Evolutionary conservation across 2,888 invertebrate species (phyloP), one percentile per base, ranked within the genome.

Genomic region (Molorchus minor): DNA sequence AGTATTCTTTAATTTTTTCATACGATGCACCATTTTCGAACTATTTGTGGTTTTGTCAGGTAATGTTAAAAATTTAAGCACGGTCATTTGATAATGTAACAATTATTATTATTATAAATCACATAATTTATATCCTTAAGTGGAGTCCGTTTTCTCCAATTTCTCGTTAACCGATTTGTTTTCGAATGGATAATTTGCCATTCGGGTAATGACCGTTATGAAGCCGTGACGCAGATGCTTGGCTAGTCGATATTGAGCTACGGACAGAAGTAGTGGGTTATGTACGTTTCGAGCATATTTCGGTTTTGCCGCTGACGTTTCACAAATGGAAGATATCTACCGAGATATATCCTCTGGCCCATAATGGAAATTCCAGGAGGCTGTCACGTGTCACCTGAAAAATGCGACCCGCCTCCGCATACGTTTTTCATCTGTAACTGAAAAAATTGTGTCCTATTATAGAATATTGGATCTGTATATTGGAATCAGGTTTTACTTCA

Each of bases 301-400:
- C 36, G 53, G 55, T 36, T 38, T 47, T 59, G 47, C 20, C 54
- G 17, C 20, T 54, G 58, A 59, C 58, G 20, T 55, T 59, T 59
- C 49, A 54, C 44, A 59, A 59, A 59, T 59, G 54, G 53, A 29
- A 43, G 30, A 33, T 47, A 59, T 59, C 47, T 43, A 40, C 20
- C 43, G 38, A 43, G 29, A 43, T 44, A 25, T 44, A 56, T 45
- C 15, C 25, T 29, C 30, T 30, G 30, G 25, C 16, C 29, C 15
- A 30, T n/a, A 45, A 45, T 45, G 45, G 45, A 30, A 30, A 45
- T 30, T 45, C 45, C 45, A 15, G 17, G 1, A 12, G 45, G 15
- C 3, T 30, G 16, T 25, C 45, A 17, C 30, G 45, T 30, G 30
- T 30, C 45, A 30, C 12, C 30, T 30, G 45, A 45, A 30, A 45